Conservation (phyloP, 1,140 invertebrate species). For the Euglossa dilemma region DNA sequence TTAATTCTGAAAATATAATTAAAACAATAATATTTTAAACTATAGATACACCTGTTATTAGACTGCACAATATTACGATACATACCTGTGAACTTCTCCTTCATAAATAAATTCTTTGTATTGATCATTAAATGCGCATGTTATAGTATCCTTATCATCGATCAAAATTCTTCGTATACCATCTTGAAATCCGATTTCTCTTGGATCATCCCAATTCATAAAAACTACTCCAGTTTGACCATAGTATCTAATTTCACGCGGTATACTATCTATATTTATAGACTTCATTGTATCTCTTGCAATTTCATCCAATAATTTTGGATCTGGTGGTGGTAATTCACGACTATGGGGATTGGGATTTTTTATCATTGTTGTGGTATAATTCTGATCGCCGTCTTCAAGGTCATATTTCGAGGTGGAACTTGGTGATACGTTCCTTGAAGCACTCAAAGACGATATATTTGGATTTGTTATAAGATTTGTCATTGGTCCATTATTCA, state of each 20-base stretch:
- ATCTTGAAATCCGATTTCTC: conserved; percentile 92
- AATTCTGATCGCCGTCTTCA: conserved; percentile 64
- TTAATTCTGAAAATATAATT: conserved; percentile 85
- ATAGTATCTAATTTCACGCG: conserved; percentile 93
- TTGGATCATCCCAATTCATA: conserved; percentile 91
- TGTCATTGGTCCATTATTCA: conserved; percentile 72
- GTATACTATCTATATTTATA: conserved; percentile 92
- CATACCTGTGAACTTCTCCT: conserved; percentile 85
- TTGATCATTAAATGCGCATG: conserved; percentile 87
- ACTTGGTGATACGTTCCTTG: conserved; percentile 63
- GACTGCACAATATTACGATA: conserved; percentile 26
- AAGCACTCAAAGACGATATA: conserved; percentile 24
- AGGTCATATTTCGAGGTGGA: conserved; percentile 59
- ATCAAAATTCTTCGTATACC: conserved; percentile 86
- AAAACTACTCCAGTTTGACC: conserved; percentile 92
- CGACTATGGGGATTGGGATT: conserved; percentile 58
- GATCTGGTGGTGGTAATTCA: conserved; percentile 84
- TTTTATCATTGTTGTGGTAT: conserved; percentile 30
- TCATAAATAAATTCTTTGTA: conserved; percentile 88
- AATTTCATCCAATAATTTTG: conserved; percentile 84
- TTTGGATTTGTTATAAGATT: conserved; percentile 60
- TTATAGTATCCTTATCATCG: conserved; percentile 87
- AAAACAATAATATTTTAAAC: conserved; percentile 56
- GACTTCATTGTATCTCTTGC: conserved; percentile 87
- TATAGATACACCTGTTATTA: neutral